phyloP scores from a whole-genome alignment of 2,888 invertebrate genomes.

The Drosophila ezoana region DNA sequence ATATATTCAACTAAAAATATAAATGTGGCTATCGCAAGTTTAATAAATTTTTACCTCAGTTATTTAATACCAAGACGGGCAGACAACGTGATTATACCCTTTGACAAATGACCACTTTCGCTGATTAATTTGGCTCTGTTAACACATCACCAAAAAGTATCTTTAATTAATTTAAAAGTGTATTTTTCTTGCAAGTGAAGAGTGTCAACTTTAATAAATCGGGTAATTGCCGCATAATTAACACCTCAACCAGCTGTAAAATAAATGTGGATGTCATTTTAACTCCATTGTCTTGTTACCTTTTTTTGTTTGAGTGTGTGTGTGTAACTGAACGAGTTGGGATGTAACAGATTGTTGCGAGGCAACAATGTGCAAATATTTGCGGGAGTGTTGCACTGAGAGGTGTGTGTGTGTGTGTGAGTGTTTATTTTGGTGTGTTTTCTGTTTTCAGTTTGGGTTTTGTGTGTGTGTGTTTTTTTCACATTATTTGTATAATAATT shows the following conservation, averaged over 20 bases:
- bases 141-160: slow-evolving; percentile 1
- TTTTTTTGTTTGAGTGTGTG: slow-evolving; percentile 2
- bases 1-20: no score
- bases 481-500: slow-evolving; percentile 56
- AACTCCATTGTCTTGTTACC: slow-evolving; percentile 1
- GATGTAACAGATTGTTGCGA: slow-evolving; percentile 12
- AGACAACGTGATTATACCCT: not conserved
- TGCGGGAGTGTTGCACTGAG: slow-evolving; percentile 5
- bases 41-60: no score
- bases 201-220: slow-evolving; percentile 46
- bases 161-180: slow-evolving; percentile 17
- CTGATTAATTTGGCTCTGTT: not conserved
- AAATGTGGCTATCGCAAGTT: no score
- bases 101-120: slow-evolving; percentile 6
- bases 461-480: slow-evolving; percentile 17
- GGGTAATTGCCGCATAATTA: slow-evolving; percentile 57
- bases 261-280: slow-evolving; percentile 11
- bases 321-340: slow-evolving; percentile 13
- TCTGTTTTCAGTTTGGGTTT: slow-evolving; percentile 8
- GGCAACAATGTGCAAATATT: slow-evolving; percentile 41
- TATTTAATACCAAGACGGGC: no score
- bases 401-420: not conserved
- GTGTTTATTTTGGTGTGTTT: slow-evolving; percentile 10
- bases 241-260: slow-evolving; percentile 49
- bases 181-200: slow-evolving; percentile 29